Percentiles rank a stretch among this genome's conserved stretches.
These are phyloP conservation scores for Poecile montanus DNA, from an alignment of 2,797 vertebrate species.

Conservation along the genomic window DNA sequence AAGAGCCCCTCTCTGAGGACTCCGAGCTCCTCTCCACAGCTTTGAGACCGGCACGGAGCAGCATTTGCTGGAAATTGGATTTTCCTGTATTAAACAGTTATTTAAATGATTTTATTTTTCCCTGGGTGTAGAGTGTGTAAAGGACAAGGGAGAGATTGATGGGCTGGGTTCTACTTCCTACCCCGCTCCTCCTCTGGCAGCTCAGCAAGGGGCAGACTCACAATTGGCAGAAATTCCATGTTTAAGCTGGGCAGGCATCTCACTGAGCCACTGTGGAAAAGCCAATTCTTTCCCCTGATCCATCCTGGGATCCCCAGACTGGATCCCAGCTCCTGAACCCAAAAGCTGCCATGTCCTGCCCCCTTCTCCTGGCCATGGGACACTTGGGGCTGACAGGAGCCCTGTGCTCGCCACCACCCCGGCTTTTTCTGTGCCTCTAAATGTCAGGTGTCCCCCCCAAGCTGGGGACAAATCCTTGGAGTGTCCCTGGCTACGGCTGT, in stretches of 20 bases:
- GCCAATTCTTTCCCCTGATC: background rate
- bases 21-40: background rate
- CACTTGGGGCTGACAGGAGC: background rate
- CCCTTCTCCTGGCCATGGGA: background rate
- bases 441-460: background rate
- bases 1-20: accelerated
- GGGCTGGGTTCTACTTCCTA: background rate
- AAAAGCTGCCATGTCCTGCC: accelerated
- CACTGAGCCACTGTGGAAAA: background rate
- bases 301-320: background rate
- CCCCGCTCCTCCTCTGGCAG: background rate
- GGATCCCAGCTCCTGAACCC: background rate
- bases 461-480: background rate
- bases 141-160: accelerated
- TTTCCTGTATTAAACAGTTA: background rate
- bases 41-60: background rate
- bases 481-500: background rate
- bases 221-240: background rate
- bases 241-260: background rate
- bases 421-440: background rate
- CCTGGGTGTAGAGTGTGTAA: background rate
- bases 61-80: background rate
- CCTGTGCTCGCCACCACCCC: background rate
- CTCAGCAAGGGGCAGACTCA: background rate
- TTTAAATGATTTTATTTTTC: background rate